These are phyloP conservation scores for Altica lythri DNA, from an alignment of 2,888 invertebrate species.

Conservation along the genomic window DNA sequence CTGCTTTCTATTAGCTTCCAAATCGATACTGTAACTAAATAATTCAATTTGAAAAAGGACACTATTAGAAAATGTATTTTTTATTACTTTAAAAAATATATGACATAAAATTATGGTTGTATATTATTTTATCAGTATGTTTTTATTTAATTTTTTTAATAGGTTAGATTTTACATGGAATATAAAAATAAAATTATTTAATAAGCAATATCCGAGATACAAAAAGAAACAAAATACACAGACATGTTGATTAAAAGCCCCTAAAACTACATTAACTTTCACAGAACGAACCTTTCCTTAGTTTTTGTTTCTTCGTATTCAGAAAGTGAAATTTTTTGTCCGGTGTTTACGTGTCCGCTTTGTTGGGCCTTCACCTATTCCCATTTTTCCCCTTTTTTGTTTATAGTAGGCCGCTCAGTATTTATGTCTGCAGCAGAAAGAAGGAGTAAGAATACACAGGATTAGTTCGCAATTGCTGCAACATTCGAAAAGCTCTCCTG, in stretches of 20 bases:
- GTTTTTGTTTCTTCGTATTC: not conserved
- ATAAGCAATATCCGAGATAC: too few relatives aligned
- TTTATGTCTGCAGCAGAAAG: constrained; percentile 52
- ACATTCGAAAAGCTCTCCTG: constrained; percentile 52
- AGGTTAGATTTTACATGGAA: too few relatives aligned
- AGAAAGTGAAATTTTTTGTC: constrained; percentile 19
- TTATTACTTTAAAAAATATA: not conserved
- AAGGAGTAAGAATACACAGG: constrained; percentile 55
- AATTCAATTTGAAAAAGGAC: not conserved
- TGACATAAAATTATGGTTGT: too few relatives aligned
- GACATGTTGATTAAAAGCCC: too few relatives aligned
- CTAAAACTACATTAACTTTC: constrained; percentile 14
- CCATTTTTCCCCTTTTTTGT: constrained; percentile 41
- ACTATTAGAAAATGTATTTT: too few relatives aligned
- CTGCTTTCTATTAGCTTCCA: not conserved
- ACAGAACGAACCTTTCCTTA: not conserved
- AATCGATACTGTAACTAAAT: not conserved
- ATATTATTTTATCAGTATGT: too few relatives aligned
- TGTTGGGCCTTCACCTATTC: constrained; percentile 13
- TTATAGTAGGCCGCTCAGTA: constrained; percentile 49
- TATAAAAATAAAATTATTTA: too few relatives aligned
- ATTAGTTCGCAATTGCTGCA: constrained; percentile 54
- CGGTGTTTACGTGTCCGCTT: constrained; percentile 1
- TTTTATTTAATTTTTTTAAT: too few relatives aligned
- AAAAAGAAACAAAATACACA: too few relatives aligned